Conservation (phyloP, 2,797 vertebrate species). For the Aulostomus chinensis region DNA sequence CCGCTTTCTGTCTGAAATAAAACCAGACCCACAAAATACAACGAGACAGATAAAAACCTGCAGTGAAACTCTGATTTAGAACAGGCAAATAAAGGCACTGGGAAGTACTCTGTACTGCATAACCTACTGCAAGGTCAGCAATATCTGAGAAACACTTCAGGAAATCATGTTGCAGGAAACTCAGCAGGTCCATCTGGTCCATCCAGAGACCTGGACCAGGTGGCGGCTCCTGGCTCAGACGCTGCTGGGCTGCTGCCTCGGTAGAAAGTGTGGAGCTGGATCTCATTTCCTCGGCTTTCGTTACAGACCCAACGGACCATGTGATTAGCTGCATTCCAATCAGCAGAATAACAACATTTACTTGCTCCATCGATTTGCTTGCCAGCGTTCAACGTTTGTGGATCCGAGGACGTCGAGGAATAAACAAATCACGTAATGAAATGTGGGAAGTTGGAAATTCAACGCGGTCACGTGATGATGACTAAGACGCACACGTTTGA, state of each 20-base stretch:
- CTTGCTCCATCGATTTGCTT: slow-evolving; percentile 17
- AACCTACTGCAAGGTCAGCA: slow-evolving; percentile 5
- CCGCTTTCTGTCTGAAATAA: slow-evolving; percentile 4
- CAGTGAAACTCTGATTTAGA: slow-evolving; percentile 5
- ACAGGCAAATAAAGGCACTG: slow-evolving; percentile 2
- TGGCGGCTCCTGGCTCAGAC: too few species aligned
- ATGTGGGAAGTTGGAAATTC: too few species aligned
- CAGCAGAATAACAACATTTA: slow-evolving; percentile 30
- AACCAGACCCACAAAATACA: slow-evolving; percentile 12
- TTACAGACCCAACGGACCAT: slow-evolving; percentile 38
- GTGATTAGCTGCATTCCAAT: slow-evolving; percentile 42
- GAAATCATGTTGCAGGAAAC: slow-evolving; percentile 32
- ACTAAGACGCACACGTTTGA: too few species aligned
- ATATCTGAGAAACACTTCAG: slow-evolving; percentile 20
- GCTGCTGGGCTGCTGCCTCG: slow-evolving; percentile 5
- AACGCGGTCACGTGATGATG: too few species aligned
- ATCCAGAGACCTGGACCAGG: slow-evolving; percentile 35
- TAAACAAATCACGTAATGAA: slow-evolving; percentile 17
- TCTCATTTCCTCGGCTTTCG: too few species aligned
- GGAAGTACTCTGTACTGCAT: slow-evolving; percentile 3
- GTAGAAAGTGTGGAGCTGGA: background rate
- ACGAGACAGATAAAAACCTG: slow-evolving; percentile 7
- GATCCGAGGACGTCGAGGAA: slow-evolving; percentile 23
- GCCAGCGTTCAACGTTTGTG: slow-evolving; percentile 14
- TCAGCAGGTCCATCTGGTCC: slow-evolving; percentile 60